Conservation (phyloP, 2,797 vertebrate genomes). For the Microctenopoma steveboyesi region DNA sequence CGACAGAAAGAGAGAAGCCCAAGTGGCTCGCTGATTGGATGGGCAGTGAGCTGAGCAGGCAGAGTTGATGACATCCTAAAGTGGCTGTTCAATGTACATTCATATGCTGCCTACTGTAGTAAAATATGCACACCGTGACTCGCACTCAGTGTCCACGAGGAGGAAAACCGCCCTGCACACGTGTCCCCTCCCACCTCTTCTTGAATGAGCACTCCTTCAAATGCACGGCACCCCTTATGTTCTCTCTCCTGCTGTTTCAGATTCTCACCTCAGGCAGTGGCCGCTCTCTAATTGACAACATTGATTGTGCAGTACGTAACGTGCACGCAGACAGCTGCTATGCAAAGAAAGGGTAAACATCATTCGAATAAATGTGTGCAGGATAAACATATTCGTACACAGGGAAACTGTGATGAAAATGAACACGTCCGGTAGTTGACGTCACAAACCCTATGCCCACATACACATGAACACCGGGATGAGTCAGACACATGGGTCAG, state of each 20-base stretch:
- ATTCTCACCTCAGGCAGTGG: not conserved
- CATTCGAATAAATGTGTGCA: slow-evolving; percentile 7
- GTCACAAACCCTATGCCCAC: slow-evolving; percentile 37
- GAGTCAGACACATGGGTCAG: slow-evolving; percentile 69
- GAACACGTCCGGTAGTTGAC: slow-evolving; percentile 25
- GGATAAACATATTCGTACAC: slow-evolving; percentile 18
- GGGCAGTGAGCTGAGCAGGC: slow-evolving; percentile 50
- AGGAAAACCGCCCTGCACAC: slow-evolving; percentile 44
- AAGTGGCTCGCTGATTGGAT: slow-evolving; percentile 53
- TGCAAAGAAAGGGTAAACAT: slow-evolving; percentile 11
- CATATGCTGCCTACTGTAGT: slow-evolving; percentile 71
- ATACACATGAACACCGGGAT: slow-evolving; percentile 50
- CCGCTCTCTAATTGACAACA: slow-evolving; percentile 8
- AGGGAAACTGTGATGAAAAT: not conserved
- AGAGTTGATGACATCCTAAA: slow-evolving; percentile 56
- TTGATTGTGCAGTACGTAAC: slow-evolving; percentile 9
- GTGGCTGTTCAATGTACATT: slow-evolving; percentile 73
- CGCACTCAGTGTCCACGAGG: slow-evolving; percentile 51
- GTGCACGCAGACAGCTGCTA: slow-evolving; percentile 7
- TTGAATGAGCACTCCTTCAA: slow-evolving; percentile 18
- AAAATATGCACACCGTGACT: slow-evolving; percentile 70
- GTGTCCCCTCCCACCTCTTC: slow-evolving; percentile 20
- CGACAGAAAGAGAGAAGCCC: slow-evolving; percentile 47
- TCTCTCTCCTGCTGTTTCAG: not conserved
- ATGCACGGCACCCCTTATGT: not conserved